These are phyloP conservation scores for Dendrolimus houi DNA, from an alignment of 2,888 invertebrate genomes.

Conservation along the genomic window DNA sequence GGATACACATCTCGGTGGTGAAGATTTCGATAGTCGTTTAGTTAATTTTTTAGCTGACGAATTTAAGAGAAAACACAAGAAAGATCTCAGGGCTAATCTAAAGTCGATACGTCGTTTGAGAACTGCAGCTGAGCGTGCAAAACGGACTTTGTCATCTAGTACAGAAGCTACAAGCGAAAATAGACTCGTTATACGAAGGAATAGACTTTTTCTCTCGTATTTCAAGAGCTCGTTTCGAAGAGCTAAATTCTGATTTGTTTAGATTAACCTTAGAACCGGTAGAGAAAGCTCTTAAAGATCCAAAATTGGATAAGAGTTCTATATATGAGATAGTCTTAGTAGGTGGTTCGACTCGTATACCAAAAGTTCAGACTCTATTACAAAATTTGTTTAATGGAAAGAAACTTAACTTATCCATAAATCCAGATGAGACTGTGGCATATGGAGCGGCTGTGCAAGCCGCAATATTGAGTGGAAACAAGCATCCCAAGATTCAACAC, in stretches of 20 bases:
- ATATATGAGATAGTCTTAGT: conserved; percentile 89
- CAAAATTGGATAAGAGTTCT: conserved; percentile 83
- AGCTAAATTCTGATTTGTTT: conserved; percentile 83
- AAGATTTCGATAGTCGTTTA: conserved; percentile 80
- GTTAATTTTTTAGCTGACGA: conserved; percentile 81
- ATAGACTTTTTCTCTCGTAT: conserved; percentile 81
- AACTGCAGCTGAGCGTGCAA: conserved; percentile 86
- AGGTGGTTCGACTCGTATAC: conserved; percentile 88
- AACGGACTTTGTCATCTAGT: conserved; percentile 84
- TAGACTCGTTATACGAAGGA: conserved; percentile 84
- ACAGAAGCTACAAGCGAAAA: conserved; percentile 85
- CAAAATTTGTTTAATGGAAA: conserved; percentile 86
- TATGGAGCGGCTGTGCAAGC: conserved; percentile 86
- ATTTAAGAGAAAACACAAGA: conserved; percentile 82
- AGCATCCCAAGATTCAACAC: conserved; percentile 84
- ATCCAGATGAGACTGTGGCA: conserved; percentile 89
- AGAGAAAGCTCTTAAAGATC: conserved; percentile 85
- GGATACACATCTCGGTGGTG: conserved; percentile 90
- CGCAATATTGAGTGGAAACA: conserved; percentile 82
- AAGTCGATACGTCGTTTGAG: conserved; percentile 81
- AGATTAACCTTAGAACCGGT: conserved; percentile 84
- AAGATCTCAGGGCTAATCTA: conserved; percentile 79
- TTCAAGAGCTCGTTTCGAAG: conserved; percentile 85
- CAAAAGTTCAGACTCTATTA: conserved; percentile 84
- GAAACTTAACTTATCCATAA: conserved; percentile 82